Evolutionary conservation across 2,113 vertebrate species (phyloP), one percentile per base, ranked within the genome.

Genomic region (Apodemus speciosus): DNA sequence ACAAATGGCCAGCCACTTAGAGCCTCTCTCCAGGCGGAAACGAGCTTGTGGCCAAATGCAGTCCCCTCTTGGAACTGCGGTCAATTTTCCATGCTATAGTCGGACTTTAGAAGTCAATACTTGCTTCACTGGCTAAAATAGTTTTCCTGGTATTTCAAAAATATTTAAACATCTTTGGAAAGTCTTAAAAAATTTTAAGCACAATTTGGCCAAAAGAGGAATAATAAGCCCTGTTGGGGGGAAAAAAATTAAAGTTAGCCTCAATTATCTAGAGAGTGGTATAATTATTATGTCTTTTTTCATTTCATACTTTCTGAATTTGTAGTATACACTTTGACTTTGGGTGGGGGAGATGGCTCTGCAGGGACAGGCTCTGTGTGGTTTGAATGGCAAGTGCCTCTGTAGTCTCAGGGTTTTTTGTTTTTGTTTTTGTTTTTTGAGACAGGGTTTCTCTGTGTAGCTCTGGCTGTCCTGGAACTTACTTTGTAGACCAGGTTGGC

Each of bases 1-100:
- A 81, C 90, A 95, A 85, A 77, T 49, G 85, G 43, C 38, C 21
- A 32, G 88, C 64, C 68, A 72, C 21, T 60, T 80, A 68, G 14
- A 86, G 30, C n/a, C 79, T 92, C 79, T 60, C 6, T 40, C 2
- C 1, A 86, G 53, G 56, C 23, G 21, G 43, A 86, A 90, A 89
- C 62, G 75, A 89, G 86, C 77, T 40, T 94, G 80, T 53, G 58
- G 71, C 84, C 94, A 93, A 72, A 80, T 92, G 76, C 93, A 86
- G 83, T 90, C 8, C 30, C 90, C 81, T 85, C 93, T 90, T 94
- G 56, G 73, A 90, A 88, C 23, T 8, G 64, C 35, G 68, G 79
- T 66, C 90, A 81, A 27, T 81, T 92, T 93, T 94, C 51, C 58
- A 77, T 93, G 92, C 93, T 94, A 30, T 14, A 62, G 69, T 80